These are phyloP conservation scores for Chaetogeoica ovagalla DNA, from an alignment of 2,888 invertebrate genomes.

Conservation along the genomic window DNA sequence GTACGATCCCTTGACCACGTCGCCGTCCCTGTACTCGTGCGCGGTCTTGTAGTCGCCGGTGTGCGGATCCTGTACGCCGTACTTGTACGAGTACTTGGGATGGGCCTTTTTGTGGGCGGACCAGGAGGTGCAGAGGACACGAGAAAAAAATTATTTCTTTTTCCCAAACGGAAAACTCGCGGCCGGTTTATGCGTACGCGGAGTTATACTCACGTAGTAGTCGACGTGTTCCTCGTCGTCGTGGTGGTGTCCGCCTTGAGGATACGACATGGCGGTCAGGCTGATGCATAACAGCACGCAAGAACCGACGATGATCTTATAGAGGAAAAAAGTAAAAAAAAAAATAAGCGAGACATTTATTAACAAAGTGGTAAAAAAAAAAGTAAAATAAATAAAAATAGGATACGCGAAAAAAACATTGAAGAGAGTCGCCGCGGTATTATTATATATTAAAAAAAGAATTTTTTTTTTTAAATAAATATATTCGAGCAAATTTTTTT, in stretches of 20 bases:
- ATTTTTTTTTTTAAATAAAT: too few relatives aligned
- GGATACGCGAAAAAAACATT: not conserved
- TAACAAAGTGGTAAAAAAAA: not conserved
- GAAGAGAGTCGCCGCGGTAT: not conserved
- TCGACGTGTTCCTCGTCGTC: constrained; percentile 55
- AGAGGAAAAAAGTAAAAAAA: not conserved
- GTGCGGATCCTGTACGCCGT: constrained; percentile 56
- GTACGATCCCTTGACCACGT: constrained; percentile 57
- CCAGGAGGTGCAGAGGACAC: not conserved
- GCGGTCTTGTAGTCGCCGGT: constrained; percentile 57
- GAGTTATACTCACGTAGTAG: constrained; percentile 55
- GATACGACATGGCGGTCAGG: constrained; percentile 40
- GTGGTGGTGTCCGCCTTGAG: constrained; percentile 46
- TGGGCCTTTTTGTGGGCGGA: constrained; percentile 55
- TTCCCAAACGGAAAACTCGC: not conserved
- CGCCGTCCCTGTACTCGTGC: constrained; percentile 57
- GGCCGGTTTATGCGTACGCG: not conserved
- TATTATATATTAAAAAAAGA: not conserved
- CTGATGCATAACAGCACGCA: constrained; percentile 33
- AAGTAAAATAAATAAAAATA: too few relatives aligned
- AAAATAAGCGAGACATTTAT: not conserved
- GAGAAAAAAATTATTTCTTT: not conserved
- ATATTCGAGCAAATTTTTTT: too few relatives aligned
- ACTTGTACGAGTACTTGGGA: constrained; percentile 57
- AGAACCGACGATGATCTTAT: constrained; percentile 42